Evolutionary conservation across 2,113 vertebrate species (phyloP).

Genomic region (Murina feae): DNA sequence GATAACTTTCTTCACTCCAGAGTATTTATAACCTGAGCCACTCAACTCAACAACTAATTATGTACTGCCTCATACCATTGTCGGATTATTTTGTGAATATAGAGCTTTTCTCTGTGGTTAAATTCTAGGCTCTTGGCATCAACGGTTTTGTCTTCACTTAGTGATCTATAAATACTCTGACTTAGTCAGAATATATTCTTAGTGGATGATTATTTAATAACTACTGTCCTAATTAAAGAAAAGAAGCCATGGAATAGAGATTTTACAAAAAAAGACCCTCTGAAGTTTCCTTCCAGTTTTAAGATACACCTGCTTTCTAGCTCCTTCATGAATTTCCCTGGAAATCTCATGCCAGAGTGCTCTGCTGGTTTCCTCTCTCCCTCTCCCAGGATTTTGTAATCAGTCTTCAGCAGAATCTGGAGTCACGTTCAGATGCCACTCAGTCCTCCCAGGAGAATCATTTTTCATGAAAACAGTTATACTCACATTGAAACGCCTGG

Average conservation of each 20-base stretch:
- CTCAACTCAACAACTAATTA: constrained; percentile 19
- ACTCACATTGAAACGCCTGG: background rate
- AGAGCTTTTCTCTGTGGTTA: constrained; percentile 8
- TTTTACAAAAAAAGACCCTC: background rate
- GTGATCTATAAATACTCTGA: background rate
- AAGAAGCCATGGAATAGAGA: background rate
- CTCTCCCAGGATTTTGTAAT: background rate
- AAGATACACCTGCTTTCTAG: background rate
- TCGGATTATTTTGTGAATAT: background rate
- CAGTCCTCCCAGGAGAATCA: background rate
- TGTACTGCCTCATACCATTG: constrained; percentile 9
- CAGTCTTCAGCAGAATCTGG: background rate
- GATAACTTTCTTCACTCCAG: background rate
- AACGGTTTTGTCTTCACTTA: background rate
- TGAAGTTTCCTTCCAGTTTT: background rate
- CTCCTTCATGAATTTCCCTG: background rate
- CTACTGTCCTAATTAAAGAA: background rate
- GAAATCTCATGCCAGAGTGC: background rate
- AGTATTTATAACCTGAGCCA: constrained; percentile 33
- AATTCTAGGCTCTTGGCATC: constrained; percentile 4
- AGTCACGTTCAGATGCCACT: background rate
- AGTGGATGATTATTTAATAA: background rate
- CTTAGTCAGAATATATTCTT: background rate
- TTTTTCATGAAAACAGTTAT: background rate
- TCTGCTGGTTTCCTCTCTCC: background rate